Evolutionary conservation across 1,140 invertebrate genomes (phyloP).

Genomic region (Euura lappo): DNA sequence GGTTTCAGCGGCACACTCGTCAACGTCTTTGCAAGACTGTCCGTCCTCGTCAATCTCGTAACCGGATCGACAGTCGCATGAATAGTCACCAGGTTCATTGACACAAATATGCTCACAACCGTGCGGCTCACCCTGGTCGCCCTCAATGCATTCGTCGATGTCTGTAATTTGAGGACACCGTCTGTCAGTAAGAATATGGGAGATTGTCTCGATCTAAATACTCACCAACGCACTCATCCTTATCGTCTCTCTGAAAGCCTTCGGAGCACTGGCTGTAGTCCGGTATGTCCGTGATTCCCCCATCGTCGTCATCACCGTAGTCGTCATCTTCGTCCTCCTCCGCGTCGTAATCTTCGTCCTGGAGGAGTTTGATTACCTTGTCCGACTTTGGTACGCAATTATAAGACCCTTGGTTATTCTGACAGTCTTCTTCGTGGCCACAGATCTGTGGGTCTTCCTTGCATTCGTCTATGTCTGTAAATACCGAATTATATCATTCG

Average conservation of each 20-base stretch:
- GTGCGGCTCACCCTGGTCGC: constrained; percentile 62
- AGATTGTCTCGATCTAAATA: constrained; percentile 9
- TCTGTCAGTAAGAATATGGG: constrained; percentile 38
- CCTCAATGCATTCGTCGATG: constrained; percentile 76
- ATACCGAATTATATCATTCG: constrained; percentile 16
- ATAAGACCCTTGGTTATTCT: constrained; percentile 66
- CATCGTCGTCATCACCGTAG: constrained; percentile 39
- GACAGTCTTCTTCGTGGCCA: constrained; percentile 62
- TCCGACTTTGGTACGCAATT: constrained; percentile 54
- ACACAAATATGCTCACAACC: constrained; percentile 69
- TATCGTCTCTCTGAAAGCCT: constrained; percentile 61
- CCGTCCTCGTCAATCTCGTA: constrained; percentile 53
- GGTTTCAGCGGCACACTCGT: constrained; percentile 59
- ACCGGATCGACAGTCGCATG: constrained; percentile 66
- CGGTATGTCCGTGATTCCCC: constrained; percentile 46
- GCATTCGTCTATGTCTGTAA: constrained; percentile 76
- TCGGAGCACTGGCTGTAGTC: constrained; percentile 56
- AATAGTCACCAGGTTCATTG: constrained; percentile 76
- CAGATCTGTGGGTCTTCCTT: constrained; percentile 60
- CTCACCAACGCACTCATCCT: constrained; percentile 57
- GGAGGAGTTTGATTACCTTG: constrained; percentile 44
- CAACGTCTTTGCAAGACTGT: constrained; percentile 60
- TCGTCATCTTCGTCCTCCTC: constrained; percentile 42
- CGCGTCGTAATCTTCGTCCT: constrained; percentile 48
- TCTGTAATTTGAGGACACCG: constrained; percentile 64